Base-by-base conservation (phyloP, 2,888 invertebrate genomes). In the Apomyelois bistriatella region DNA sequence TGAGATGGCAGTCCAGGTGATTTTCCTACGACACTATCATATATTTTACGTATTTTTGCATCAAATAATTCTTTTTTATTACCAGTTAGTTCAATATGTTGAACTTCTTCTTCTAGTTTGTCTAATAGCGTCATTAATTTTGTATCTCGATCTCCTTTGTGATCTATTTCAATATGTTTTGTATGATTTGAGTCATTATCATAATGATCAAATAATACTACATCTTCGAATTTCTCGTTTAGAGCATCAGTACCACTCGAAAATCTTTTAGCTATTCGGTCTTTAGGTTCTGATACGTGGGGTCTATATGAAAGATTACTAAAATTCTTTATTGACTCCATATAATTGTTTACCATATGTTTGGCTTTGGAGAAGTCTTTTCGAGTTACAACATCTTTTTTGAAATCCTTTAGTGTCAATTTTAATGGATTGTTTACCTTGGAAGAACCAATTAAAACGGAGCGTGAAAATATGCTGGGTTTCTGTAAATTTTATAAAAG, bases 21-120 rank as follows among this genome's bases (percentile, higher is more conserved):
- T 43, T 68, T 70, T 0, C 74, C 73, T 6, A 77, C 61, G 0
- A 79, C 59, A 49, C 62, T 65, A 0, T 70, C 79, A 13, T 85
- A 85, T 51, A 87, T 82, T 69, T 79, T 79, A 52, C 77, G 70
- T 13, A 86, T 72, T 68, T 81, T 86, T 1, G 67, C 73, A 64
- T 85, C 78, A 51, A 85, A 71, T 48, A 82, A 59, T 60, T 79
- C 68, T 64, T 78, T 85, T 55, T 79, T 74, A 4, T 56, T 66
- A 1, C 65, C 69, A 53, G 68, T 65, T 12, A 84, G 56, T 52
- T 83, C 68, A 30, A 78, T 62, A 54, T 80, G 68, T 48, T 76
- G 77, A 0, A 82, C 76, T 74, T 84, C 79, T 64, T 64, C 62
- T 58, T 85, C 84, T 54, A 87, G 63, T 54, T 66, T 76, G 52